Base-by-base conservation (phyloP, 2,888 invertebrate species). In the Chymomyza procnemis region DNA sequence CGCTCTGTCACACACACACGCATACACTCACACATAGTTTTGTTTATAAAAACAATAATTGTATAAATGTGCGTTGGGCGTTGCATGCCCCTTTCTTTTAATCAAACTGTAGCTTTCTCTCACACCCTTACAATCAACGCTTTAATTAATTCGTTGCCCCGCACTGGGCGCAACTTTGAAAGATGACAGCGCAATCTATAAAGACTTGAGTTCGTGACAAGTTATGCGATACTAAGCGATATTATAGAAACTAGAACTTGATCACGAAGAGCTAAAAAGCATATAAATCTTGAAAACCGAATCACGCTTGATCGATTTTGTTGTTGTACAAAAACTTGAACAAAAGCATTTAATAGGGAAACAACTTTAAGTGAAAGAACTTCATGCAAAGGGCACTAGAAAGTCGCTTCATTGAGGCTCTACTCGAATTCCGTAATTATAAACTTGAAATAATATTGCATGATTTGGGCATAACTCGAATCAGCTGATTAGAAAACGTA, bases 111-210 rank as follows among this genome's bases (percentile, higher is more conserved):
- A 62, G 61, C 67, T 58, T 67, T 69, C 62, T 58, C 58, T 61
- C 18, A 4, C 50, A 26, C 34, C 34, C 34, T 12, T 41, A 12
- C 34, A 56, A 58, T 61, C 68, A 47, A 34, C 19, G 65, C 73
- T 73, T 82, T 82, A 82, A 83, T 82, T 82, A 82, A 82, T 82
- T 81, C 75, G 75, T 79, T 82, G 79, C 69, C 69, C 73, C 72
- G 78, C 78, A 76, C 71, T 83, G 82, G 81, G 83, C 75, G 78
- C 78, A 80, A 76, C 83, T 41, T 41, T 41, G 12, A 55, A 19
- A 54, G 21, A 50, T n/a, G 46, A 30, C 56, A 12, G 19, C 4
- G 22, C 54, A 54, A 16, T 18, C 34, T 41, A 12, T 12, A 12
- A 12, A 41, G 34, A 12, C 12, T 41, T 41, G 34, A 12, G 34